Base-by-base conservation (phyloP, 2,888 invertebrate genomes). In the Pollenia labialis region DNA sequence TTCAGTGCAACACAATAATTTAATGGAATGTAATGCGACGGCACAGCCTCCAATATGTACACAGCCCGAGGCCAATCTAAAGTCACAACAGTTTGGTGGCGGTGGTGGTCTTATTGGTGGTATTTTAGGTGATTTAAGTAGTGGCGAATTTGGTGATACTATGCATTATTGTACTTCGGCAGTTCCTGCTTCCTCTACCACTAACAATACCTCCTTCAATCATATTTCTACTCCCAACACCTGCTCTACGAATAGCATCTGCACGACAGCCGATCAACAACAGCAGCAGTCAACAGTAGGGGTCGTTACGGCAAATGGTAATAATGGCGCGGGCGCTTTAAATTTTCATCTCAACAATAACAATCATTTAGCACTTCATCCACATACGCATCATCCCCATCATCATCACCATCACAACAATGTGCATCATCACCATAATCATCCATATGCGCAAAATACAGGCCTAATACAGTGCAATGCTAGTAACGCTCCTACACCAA, bases 391-490 rank as follows among this genome's bases (percentile, higher is more conserved):
- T 48, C 88, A 90, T 56, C 90, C 88, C 44, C 91, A 90, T 84
- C 87, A 86, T 52, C 86, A 87, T 32, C 88, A 90, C 66, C 84
- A 86, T 83, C 88, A 88, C 54, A 90, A 90, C 64, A 89, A 90
- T 77, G 88, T 80, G 46, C 88, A 85, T 71, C 86, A 80, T 52
- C 81, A 80, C 54, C 79, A 76, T 42, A 75, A 79, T 81, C 88
- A 90, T 69, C 88, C 87, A 50, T 87, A 83, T 85, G 86, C 81
- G 81, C 90, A 90, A 88, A 92, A 92, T 88, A 92, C 92, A 87
- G 92, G 91, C 88, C 92, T 93, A 90, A 92, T 93, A 89, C 93
- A 93, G 90, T 93, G 93, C 91, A 93, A 93, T 92, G 93, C 90
- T 88, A 91, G 90, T 89, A 90, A 90, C 89, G 90, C 90, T 77